phyloP scores from a whole-genome alignment of 1,140 invertebrate species.

The Sarcophaga bullata region DNA sequence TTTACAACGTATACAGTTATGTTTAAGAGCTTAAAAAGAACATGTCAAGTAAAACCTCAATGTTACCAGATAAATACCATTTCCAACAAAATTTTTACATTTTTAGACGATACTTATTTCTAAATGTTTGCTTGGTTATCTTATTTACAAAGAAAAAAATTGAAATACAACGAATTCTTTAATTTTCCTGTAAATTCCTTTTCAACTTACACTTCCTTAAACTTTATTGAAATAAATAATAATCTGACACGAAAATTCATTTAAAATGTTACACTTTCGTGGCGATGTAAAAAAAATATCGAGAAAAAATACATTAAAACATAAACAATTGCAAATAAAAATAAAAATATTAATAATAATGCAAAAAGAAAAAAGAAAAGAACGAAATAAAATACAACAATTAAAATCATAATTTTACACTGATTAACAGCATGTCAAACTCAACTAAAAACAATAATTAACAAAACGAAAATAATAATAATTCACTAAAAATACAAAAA shows the following conservation, averaged over 20 bases:
- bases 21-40: no score
- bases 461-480: constrained; percentile 20
- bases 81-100: no score
- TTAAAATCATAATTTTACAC: constrained; percentile 29
- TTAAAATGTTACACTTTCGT: constrained; percentile 1
- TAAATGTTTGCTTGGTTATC: no score
- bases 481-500: constrained; percentile 23
- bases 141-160: no score
- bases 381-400: background rate
- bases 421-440: constrained; percentile 27
- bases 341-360: constrained; percentile 3
- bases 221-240: background rate
- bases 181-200: background rate
- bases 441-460: constrained; percentile 36
- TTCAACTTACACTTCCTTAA: background rate
- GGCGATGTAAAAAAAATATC: no score
- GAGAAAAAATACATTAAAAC: background rate
- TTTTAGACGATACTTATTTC: no score
- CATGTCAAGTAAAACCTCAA: no score
- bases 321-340: background rate
- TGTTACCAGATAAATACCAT: no score
- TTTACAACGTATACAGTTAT: no score
- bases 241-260: constrained; percentile 12
- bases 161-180: background rate
- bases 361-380: background rate